Evolutionary conservation across 2,888 invertebrate genomes (phyloP).

Genomic region (Hydrotaea cyrtoneurina): DNA sequence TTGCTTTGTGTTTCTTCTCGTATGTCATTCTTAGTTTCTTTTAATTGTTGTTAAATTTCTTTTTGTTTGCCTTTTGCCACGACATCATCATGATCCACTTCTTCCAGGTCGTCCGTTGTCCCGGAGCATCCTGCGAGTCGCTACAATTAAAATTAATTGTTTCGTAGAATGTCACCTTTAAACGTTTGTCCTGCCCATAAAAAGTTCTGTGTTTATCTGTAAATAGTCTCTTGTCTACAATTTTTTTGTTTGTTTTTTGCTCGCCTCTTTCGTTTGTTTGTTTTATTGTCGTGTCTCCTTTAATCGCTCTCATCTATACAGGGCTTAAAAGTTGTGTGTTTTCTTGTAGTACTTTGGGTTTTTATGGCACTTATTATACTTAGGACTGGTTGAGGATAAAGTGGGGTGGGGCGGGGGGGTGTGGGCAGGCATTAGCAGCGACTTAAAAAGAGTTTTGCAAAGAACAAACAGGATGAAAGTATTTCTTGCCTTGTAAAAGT

Average conservation of each 20-base stretch:
- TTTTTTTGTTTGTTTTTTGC: too few species aligned
- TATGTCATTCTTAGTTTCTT: constrained; percentile 6
- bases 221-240: constrained; percentile 31
- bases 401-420: too few species aligned
- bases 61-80: background rate
- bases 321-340: constrained; percentile 47
- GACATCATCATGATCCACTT: background rate
- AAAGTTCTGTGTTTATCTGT: constrained; percentile 53
- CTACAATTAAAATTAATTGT: constrained; percentile 55
- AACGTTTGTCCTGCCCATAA: constrained; percentile 40
- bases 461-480: constrained; percentile 13
- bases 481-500: background rate
- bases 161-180: constrained; percentile 45
- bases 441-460: constrained; percentile 8
- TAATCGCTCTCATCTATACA: constrained; percentile 47
- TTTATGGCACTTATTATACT: constrained; percentile 23
- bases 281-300: constrained; percentile 26
- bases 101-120: background rate
- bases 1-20: background rate
- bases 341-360: constrained; percentile 16
- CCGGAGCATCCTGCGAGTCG: constrained; percentile 31
- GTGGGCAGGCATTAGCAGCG: background rate
- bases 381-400: background rate
- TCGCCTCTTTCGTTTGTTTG: constrained; percentile 24
- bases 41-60: constrained; percentile 36